These are phyloP conservation scores for Babylonia areolata DNA, from an alignment of 1,140 invertebrate genomes.

Conservation along the genomic window DNA sequence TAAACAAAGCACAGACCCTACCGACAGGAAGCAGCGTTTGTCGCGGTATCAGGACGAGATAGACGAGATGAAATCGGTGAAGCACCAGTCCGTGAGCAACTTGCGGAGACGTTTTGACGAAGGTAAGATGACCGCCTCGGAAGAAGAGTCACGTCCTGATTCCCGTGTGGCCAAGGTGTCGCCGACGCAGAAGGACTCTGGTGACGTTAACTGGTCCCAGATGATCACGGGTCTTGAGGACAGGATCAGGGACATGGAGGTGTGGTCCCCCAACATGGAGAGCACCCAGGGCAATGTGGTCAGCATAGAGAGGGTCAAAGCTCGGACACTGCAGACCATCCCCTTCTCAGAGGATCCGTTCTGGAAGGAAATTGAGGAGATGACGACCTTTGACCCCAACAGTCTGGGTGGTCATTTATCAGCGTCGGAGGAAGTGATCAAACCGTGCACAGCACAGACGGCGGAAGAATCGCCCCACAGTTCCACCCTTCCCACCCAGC, in stretches of 20 bases:
- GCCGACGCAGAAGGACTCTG: conserved; percentile 26
- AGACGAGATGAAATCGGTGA: conserved; percentile 61
- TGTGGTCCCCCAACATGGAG: conserved; percentile 70
- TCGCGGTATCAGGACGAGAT: conserved; percentile 67
- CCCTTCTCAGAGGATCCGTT: conserved; percentile 71
- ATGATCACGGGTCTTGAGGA: conserved; percentile 47
- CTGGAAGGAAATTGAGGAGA: conserved; percentile 72
- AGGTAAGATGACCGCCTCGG: conserved; percentile 50
- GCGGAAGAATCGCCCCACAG: conserved; percentile 41
- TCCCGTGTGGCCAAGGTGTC: conserved; percentile 35
- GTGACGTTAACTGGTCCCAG: conserved; percentile 47
- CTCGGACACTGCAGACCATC: conserved; percentile 70
- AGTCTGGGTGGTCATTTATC: conserved; percentile 38
- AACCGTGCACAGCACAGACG: conserved; percentile 12
- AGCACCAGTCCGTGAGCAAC: conserved; percentile 60
- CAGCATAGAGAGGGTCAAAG: conserved; percentile 71
- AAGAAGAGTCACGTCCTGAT: conserved; percentile 41
- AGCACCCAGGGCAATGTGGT: conserved; percentile 63
- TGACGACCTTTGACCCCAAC: conserved; percentile 65
- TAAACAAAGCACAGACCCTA: not conserved
- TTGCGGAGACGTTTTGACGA: conserved; percentile 61
- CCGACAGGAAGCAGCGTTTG: conserved; percentile 41
- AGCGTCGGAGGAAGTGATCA: conserved; percentile 23
- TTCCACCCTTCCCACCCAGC: conserved; percentile 48
- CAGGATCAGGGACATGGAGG: conserved; percentile 58